Evolutionary conservation across 2,888 invertebrate genomes (phyloP).

Genomic region (Nemurella pictetii): DNA sequence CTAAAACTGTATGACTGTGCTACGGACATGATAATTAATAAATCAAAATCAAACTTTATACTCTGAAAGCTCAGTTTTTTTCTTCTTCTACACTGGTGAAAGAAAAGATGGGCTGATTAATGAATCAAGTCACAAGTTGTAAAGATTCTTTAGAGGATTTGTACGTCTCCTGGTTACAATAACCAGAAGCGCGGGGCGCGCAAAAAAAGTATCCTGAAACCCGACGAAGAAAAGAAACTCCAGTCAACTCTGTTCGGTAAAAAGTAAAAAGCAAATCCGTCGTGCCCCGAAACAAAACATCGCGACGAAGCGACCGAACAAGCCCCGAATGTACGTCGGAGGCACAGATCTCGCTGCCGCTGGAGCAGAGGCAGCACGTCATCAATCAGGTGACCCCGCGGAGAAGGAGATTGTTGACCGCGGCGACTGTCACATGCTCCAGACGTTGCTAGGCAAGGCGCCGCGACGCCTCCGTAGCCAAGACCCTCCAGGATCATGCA

Average conservation of each 20-base stretch:
- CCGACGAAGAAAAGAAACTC: background rate
- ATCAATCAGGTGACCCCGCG: background rate
- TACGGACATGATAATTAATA: background rate
- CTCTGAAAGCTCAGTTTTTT: background rate
- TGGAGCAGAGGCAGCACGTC: background rate
- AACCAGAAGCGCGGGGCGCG: background rate
- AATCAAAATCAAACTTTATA: slow-evolving; percentile 19
- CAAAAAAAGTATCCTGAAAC: background rate
- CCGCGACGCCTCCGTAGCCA: background rate
- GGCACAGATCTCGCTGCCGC: background rate
- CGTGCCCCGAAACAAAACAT: background rate
- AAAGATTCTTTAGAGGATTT: background rate
- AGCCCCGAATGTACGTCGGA: background rate
- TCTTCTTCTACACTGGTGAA: background rate
- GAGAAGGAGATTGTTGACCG: background rate
- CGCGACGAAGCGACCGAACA: background rate
- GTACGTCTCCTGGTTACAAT: background rate
- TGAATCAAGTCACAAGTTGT: background rate
- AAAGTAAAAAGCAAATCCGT: background rate
- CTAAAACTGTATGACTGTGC: background rate
- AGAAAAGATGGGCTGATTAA: slow-evolving; percentile 12
- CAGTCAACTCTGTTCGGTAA: background rate
- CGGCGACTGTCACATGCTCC: background rate
- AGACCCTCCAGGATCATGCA: background rate
- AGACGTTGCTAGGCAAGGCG: background rate